Evolutionary conservation across 2,888 invertebrate genomes (phyloP), one percentile per base, ranked within the genome.

Genomic region (Gymnoscelis rufifasciata): DNA sequence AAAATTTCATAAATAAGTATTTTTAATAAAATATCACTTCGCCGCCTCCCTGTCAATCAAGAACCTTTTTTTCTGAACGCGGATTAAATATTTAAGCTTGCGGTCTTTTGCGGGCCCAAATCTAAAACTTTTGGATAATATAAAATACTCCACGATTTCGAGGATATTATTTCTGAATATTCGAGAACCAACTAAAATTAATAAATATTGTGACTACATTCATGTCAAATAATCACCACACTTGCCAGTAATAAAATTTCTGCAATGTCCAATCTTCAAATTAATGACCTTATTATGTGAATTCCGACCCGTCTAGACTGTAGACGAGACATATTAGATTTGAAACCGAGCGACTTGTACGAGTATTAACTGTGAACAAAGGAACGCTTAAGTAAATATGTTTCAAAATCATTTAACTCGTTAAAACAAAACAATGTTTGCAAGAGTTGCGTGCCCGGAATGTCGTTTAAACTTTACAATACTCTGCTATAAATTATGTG

Each of bases 281-380:
- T 47, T 38, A 43, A 38, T 47, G 26, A 39, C 38, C 27, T 35
- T 19, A 38, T 28, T 38, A 29, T 24, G 15, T 43, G 30, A 47
- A 36, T 39, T 43, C 39, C 35, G 11, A 39, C 43, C 36, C 30
- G 15, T 31, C 41, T 26, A 47, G 47, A 38, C 29, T 31, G 36
- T 24, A 43, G 47, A 38, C 29, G 26, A 40, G 35, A 15, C 28
- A 43, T 33, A 39, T 33, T 35, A n/a, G 40, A 30, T 39, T 15
- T 12, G 12, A 36, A 36, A 38, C 28, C 12, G 23, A 15, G 24
- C 29, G 26, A n/a, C 2, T 35, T 19, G n/a, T 12, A 33, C 14
- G 13, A 13, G 15, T 13, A 35, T 10, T 0, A 38, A 19, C 19
- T 27, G 11, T 29, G 31, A 19, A 15, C 13, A 35, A 45, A 30